phyloP scores from a whole-genome alignment of 1,140 invertebrate species.

The Drosophila albomicans region DNA sequence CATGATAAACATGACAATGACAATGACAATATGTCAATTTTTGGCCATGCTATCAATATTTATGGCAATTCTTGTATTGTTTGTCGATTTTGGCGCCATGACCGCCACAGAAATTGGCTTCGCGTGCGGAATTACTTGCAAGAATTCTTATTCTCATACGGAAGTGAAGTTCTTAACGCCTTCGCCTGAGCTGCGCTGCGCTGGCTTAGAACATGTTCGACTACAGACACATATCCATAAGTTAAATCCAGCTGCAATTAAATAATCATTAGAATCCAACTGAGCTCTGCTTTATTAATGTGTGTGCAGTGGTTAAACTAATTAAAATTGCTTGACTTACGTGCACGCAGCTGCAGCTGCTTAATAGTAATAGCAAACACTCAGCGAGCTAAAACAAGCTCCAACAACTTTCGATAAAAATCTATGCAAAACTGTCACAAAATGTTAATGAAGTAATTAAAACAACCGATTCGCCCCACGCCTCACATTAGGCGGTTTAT shows the following conservation, averaged over 20 bases:
- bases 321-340: constrained; percentile 3
- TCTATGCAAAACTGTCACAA: constrained; percentile 60
- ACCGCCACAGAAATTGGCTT: constrained; percentile 38
- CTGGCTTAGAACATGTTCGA: constrained; percentile 4
- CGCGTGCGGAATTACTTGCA: constrained; percentile 52
- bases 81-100: constrained; percentile 14
- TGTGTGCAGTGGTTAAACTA: constrained; percentile 15
- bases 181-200: neutral
- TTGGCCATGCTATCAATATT: constrained; percentile 24
- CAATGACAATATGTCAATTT: constrained; percentile 36
- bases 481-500: neutral
- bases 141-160: constrained; percentile 49
- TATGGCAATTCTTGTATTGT: constrained; percentile 13
- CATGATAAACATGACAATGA: constrained; percentile 66
- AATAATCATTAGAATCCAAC: constrained; percentile 54
- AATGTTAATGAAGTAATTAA: constrained; percentile 68
- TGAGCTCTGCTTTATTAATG: constrained; percentile 23
- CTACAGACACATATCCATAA: neutral
- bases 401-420: constrained; percentile 28
- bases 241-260: constrained; percentile 48
- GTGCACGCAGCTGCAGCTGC: constrained; percentile 25
- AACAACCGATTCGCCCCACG: constrained; percentile 21
- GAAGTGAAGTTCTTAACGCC: constrained; percentile 53
- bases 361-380: neutral
- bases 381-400: neutral